Evolutionary conservation across 2,113 vertebrate species (phyloP), one percentile per base, ranked within the genome.

Genomic region (Meriones unguiculatus): DNA sequence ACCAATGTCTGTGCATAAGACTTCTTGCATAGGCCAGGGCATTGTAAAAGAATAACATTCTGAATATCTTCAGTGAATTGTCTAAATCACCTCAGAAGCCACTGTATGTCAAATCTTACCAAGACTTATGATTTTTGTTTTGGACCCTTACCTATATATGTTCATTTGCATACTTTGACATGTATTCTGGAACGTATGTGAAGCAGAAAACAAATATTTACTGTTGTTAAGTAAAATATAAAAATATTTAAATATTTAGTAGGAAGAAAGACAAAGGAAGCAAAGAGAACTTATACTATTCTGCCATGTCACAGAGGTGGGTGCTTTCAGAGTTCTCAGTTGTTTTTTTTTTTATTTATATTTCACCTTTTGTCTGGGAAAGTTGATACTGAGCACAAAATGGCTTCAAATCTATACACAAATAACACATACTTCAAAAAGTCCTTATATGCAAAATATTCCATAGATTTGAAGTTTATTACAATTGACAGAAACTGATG

Each of bases 271-370:
- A 7, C 8, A 35, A 28, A 17, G 7, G 9, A 22, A 30, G 41
- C 5, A 52, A 17, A 12, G 30, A 9, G 62, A 35, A 10, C 5
- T 17, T 12, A 1, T 35, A 69, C 2, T 57, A 18, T 91, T 86
- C 72, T 64, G 18, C 15, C 67, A 25, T 32, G 92, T 30, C 5
- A 57, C 57, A 90, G 50, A 38, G 80, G 80, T 59, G 52, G 32
- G 1, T 14, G 6, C 7, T n/a, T 76, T 78, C n/a, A 87, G 28
- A 80, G 24, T 5, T 13, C 4, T 78, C 13, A 52, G 12, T 24
- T 64, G 50, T 96, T 93, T 84, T 8, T 64, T 57, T 96, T 93
- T 84, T 8, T 90, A n/a, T 30, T 20, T 78, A 38, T 54, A 84
- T 75, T 93, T 92, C 1, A 24, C 77, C 52, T 75, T 22, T 67